These are phyloP conservation scores for Sturnus vulgaris DNA, from an alignment of 2,113 vertebrate genomes.

Conservation along the genomic window DNA sequence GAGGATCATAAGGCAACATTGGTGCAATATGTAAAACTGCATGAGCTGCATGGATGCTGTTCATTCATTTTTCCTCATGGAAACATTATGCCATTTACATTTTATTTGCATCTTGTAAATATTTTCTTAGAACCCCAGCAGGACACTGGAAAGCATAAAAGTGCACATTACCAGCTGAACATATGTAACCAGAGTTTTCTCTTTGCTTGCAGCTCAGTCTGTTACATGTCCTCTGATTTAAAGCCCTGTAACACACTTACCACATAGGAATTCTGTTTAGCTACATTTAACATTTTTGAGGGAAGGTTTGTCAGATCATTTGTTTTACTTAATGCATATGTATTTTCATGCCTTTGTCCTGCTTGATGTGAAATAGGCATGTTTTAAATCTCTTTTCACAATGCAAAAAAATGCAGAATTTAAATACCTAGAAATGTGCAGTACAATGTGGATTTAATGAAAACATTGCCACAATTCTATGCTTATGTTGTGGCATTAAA, in stretches of 20 bases:
- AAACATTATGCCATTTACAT: neutral
- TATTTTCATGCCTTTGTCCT: conserved; percentile 6
- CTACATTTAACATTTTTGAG: neutral
- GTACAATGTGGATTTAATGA: neutral
- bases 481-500: neutral
- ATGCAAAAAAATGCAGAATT: neutral
- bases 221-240: neutral
- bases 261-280: neutral
- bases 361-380: neutral
- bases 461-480: neutral
- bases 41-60: neutral
- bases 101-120: conserved; percentile 46
- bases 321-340: neutral
- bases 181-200: conserved; percentile 28
- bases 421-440: conserved; percentile 23
- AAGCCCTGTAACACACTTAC: neutral
- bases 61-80: conserved; percentile 3
- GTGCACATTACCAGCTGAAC: conserved; percentile 28
- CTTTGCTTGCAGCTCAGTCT: conserved; percentile 3
- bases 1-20: conserved; percentile 79
- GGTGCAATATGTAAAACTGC: conserved; percentile 57
- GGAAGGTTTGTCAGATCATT: neutral
- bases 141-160: neutral
- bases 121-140: conserved; percentile 49
- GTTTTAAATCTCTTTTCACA: neutral